phyloP scores from a whole-genome alignment of 2,888 invertebrate genomes.

The Agonopterix arenella region DNA sequence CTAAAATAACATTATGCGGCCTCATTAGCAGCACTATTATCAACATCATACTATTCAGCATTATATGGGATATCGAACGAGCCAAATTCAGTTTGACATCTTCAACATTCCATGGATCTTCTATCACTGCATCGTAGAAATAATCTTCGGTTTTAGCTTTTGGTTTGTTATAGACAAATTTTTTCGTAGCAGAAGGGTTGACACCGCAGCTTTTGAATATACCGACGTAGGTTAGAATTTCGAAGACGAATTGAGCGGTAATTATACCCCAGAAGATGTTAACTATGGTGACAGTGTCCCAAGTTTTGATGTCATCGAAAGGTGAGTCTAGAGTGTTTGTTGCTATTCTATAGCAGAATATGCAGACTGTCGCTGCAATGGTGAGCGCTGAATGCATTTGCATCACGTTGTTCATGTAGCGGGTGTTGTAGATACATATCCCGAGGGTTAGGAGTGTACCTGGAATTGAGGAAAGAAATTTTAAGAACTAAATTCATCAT shows the following conservation, averaged over 20 bases:
- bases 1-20: slow-evolving; percentile 84
- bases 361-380: slow-evolving; percentile 31
- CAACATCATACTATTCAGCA: slow-evolving; percentile 65
- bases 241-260: slow-evolving; percentile 46
- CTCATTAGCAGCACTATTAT: slow-evolving; percentile 80
- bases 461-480: slow-evolving; percentile 20
- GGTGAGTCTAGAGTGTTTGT: slow-evolving; percentile 32
- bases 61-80: slow-evolving; percentile 49
- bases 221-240: slow-evolving; percentile 50
- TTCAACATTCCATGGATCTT: slow-evolving; percentile 61
- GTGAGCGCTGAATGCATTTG: slow-evolving; percentile 48
- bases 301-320: slow-evolving; percentile 31
- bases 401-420: slow-evolving; percentile 48
- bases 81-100: slow-evolving; percentile 55
- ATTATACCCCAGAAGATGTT: slow-evolving; percentile 54
- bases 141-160: slow-evolving; percentile 61
- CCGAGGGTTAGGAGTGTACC: slow-evolving; percentile 46
- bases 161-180: slow-evolving; percentile 52
- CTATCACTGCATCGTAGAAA: slow-evolving; percentile 36
- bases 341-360: slow-evolving; percentile 45
- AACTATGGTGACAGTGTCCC: slow-evolving; percentile 51
- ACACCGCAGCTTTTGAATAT: slow-evolving; percentile 37
- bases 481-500: no score
- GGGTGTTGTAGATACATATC: slow-evolving; percentile 53
- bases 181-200: slow-evolving; percentile 15